These are phyloP conservation scores for Sicus ferrugineus DNA, from an alignment of 2,888 invertebrate genomes.

Conservation along the genomic window DNA sequence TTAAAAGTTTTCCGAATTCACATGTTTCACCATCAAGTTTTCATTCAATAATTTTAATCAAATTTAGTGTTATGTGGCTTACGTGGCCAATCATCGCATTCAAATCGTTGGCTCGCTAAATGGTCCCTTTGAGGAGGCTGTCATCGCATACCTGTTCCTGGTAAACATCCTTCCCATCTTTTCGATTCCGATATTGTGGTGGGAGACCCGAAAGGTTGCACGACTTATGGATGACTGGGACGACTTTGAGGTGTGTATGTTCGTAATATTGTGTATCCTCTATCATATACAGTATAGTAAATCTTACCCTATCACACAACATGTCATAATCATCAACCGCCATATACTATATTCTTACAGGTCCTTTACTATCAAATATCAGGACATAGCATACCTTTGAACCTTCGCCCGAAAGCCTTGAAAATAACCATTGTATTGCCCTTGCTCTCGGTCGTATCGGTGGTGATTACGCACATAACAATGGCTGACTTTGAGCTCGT, in stretches of 20 bases:
- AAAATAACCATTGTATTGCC: slow-evolving; percentile 70
- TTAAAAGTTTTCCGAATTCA: background rate
- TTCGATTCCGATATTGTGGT: slow-evolving; percentile 72
- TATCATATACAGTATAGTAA: too few relatives aligned
- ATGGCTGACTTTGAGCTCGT: slow-evolving; percentile 74
- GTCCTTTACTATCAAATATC: slow-evolving; percentile 71
- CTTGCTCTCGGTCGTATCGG: slow-evolving; percentile 70
- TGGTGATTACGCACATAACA: slow-evolving; percentile 74
- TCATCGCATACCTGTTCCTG: slow-evolving; percentile 78
- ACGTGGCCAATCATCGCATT: slow-evolving; percentile 71
- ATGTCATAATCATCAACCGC: background rate
- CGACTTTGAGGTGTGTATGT: slow-evolving; percentile 69
- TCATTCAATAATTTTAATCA: background rate
- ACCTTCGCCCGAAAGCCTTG: slow-evolving; percentile 69
- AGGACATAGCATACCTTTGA: slow-evolving; percentile 68
- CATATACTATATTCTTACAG: too few relatives aligned
- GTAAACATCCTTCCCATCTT: slow-evolving; percentile 75
- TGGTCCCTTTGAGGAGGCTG: slow-evolving; percentile 78
- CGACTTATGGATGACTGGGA: slow-evolving; percentile 69
- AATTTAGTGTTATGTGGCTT: slow-evolving; percentile 67
- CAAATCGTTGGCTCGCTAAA: slow-evolving; percentile 70
- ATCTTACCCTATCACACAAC: background rate
- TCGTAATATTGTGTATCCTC: too few relatives aligned
- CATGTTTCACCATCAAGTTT: background rate
- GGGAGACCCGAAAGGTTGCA: slow-evolving; percentile 73